Percentiles rank a stretch among this genome's conserved stretches.
phyloP scores from a whole-genome alignment of 2,113 vertebrate species.

The Bubo scandiacus region DNA sequence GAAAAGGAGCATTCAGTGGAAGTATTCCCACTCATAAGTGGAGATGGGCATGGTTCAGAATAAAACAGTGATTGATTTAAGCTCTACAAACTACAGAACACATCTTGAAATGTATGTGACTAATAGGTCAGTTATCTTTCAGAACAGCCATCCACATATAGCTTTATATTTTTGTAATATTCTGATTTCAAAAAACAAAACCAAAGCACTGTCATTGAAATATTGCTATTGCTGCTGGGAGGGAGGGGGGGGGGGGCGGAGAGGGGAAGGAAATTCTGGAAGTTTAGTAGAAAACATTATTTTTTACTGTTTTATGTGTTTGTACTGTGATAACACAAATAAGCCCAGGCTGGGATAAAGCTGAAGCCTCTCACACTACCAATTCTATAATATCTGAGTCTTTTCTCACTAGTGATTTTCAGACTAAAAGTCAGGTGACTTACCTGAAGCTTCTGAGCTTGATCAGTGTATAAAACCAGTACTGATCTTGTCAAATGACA shows the following conservation, averaged over 20 bases:
- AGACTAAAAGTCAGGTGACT: not conserved
- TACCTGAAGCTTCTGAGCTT: not conserved
- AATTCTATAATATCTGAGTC: not conserved
- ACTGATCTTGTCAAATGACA: not conserved
- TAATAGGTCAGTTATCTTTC: not conserved
- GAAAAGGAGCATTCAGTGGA: not conserved
- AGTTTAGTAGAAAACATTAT: not conserved
- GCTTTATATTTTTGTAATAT: not conserved
- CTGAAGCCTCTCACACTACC: not conserved
- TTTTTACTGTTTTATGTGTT: not conserved
- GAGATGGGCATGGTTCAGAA: not conserved
- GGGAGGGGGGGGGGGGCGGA: no score
- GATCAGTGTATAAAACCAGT: not conserved
- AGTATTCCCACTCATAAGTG: not conserved
- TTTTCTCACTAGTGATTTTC: not conserved
- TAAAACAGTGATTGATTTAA: not conserved
- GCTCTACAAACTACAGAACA: not conserved
- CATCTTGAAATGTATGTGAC: not conserved
- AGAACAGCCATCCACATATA: not conserved
- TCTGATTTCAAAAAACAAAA: not conserved
- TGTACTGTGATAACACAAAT: not conserved
- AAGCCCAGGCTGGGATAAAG: not conserved
- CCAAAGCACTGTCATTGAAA: not conserved
- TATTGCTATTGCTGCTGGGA: not conserved
- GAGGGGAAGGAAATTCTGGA: not conserved